Base-by-base conservation (phyloP, 2,113 vertebrate genomes). In the Mohoua ochrocephala region DNA sequence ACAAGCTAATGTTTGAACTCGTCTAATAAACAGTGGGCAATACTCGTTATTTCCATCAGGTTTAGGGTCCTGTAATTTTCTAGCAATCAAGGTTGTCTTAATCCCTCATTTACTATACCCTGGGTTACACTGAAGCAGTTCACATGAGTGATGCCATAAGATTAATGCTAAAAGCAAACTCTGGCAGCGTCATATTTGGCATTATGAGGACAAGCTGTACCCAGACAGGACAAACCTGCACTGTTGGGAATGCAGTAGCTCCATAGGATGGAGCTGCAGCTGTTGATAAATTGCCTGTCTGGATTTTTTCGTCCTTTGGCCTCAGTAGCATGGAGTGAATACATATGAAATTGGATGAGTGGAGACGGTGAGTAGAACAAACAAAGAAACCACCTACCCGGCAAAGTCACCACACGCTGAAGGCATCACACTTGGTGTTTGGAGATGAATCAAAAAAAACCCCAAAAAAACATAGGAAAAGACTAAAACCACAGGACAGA, bases 241-340 rank as follows among this genome's bases (percentile, higher is more conserved):
- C 74, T 61, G 9, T 44, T 74, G 70, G 70, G 15, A 93, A 83
- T 54, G 53, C 23, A 73, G 50, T 15, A 70, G 5, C 37, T 67
- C 49, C 26, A 42, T 4, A 41, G 33, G 39, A 89, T 59, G 54
- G 79, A 93, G 76, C 50, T 80, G 74, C 31, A 79, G 17, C 50
- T 89, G 17, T n/a, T 63, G 71, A 96, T 88, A 70, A 90, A 86
- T 91, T 83, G 28, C 44, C 71, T 84, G 92, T 90, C 87, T 77
- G 31, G 30, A 50, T 26, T 35, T 65, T 73, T 85, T 73, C 79
- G 42, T 91, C 68, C 85, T 93, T 88, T 94, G 82, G 75, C 68
- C 30, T 71, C 35, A 31, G 61, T 71, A 15, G 73, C 35, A 6
- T 7, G 12, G 50, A 22, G 53, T 50, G 52, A 80, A 59, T 73